Evolutionary conservation across 1,140 invertebrate species (phyloP), one percentile per base, ranked within the genome.

Genomic region (Mactra quadrangularis): DNA sequence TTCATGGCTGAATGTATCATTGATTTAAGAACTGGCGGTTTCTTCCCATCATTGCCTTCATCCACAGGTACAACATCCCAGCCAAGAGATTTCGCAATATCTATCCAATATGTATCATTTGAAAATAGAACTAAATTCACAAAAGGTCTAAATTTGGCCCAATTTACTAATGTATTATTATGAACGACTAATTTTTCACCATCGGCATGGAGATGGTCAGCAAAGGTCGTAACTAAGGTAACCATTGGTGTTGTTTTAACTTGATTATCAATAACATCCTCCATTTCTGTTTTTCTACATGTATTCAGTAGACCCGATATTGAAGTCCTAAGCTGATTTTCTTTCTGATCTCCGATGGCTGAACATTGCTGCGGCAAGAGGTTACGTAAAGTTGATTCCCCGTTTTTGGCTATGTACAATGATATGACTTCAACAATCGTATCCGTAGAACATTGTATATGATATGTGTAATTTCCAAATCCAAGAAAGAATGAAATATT

Each of bases 111-210:
- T 1, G 35, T 17, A 19, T 76, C 57, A 50, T 82, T 85, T 17
- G 77, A 64, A 59, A 82, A 85, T 7, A 85, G 33, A 45, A 85
- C 59, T 25, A 79, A 50, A 38, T 76, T 81, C 33, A 76, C 71
- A 53, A 53, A 59, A 0, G 76, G 59, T 59, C 53, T 81, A 4
- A 85, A 66, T 17, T 35, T 52, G 3, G 70, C 62, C 83, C 83
- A 85, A 52, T 85, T 85, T 0, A 22, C 11, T 13, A 85, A 29
- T 3, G 83, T 85, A 31, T 85, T 85, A 60, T 82, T 75, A 76
- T 85, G 77, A 3, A 85, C 83, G 4, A 52, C 27, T n/a, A 55
- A 19, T 66, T 82, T 82, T 22, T 82, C 79, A 0, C 57, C 11
- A 74, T 82, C 70, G 0, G 57, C 17, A 55, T 82, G 79, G 17